Percentiles rank a stretch among this genome's conserved stretches.
Evolutionary conservation across 1,140 invertebrate species (phyloP).

Genomic region (Platorchestia sp.): DNA sequence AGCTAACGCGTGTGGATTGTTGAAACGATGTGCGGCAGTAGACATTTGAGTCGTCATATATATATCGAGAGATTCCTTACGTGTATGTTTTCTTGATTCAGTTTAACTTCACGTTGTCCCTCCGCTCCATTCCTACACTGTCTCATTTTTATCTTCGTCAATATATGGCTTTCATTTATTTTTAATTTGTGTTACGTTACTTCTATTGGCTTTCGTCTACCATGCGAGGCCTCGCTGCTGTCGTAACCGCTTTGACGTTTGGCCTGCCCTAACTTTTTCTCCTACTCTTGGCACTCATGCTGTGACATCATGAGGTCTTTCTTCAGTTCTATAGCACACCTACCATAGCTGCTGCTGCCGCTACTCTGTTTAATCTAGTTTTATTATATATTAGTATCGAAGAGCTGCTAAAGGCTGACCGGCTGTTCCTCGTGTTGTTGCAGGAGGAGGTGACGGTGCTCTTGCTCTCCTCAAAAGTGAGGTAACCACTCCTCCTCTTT

Average conservation of each 20-base stretch:
- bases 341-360: background rate
- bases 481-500: constrained; percentile 53
- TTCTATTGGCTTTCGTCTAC: background rate
- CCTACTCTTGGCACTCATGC: background rate
- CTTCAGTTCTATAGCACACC: background rate
- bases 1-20: background rate
- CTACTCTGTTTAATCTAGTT: background rate
- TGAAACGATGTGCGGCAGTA: background rate
- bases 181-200: background rate
- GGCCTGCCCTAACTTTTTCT: background rate
- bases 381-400: constrained; percentile 13
- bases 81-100: background rate
- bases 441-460: constrained; percentile 63
- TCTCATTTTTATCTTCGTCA: background rate
- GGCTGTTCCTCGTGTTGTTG: constrained; percentile 66
- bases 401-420: constrained; percentile 50
- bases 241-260: background rate
- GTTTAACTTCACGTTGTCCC: background rate
- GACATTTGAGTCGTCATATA: background rate
- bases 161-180: background rate
- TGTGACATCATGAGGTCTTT: background rate
- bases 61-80: background rate
- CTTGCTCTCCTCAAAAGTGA: constrained; percentile 52
- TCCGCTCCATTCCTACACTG: background rate
- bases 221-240: background rate